Evolutionary conservation across 2,888 invertebrate genomes (phyloP), one percentile per base, ranked within the genome.

Genomic region (Craniophora ligustri): DNA sequence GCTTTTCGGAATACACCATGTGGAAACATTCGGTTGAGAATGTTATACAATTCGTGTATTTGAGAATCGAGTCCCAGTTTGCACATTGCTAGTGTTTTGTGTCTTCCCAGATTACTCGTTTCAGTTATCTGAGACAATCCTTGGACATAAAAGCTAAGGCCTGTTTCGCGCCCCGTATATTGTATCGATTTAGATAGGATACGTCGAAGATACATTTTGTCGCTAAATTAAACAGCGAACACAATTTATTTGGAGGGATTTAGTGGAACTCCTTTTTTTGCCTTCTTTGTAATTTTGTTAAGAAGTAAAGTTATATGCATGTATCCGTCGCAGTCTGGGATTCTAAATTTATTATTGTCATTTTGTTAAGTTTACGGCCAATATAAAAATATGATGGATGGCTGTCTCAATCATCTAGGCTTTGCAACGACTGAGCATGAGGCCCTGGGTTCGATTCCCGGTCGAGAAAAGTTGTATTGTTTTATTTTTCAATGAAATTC

Each of bases 111-210:
- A 58, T 56, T 45, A 42, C 48, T 61, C 56, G 39, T 45, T 53
- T 51, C 49, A 13, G 62, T 62, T 71, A 65, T 71, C 66, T 48
- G 23, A 19, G 38, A 58, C 39, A 46, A 61, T 68, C 53, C 53
- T 44, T 54, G 50, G 42, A 53, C 54, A 62, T 68, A 57, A 65
- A 65, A 65, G 53, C 56, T 58, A 18, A 56, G 57, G 55, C 66
- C 48, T 68, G 60, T 67, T 55, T 53, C 41, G 54, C 62, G 42
- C 40, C 56, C 62, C 65, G 56, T 59, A 50, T 58, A 58, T 68
- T 35, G 49, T 54, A 58, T 70, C 61, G 56, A 56, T 64, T 71
- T 60, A 57, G 68, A 61, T 58, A 57, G 55, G 56, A 69, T 57
- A 53, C 49, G 35, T 13, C 35, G 48, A 67, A 40, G 13, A 62